Evolutionary conservation across 1,140 invertebrate species (phyloP).

Genomic region (Physella acuta): DNA sequence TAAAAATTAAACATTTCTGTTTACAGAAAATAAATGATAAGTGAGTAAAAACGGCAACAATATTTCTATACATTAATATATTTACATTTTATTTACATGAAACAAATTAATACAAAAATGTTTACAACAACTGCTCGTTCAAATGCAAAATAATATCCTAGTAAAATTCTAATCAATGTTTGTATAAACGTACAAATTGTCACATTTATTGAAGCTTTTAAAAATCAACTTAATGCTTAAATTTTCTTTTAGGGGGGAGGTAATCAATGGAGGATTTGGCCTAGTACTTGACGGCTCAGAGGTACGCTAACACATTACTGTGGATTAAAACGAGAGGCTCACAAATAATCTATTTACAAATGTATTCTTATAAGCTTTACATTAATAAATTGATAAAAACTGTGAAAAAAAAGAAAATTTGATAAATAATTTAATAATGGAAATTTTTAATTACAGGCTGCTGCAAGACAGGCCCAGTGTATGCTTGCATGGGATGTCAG

Average conservation of each 20-base stretch:
- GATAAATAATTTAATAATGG: too few relatives aligned
- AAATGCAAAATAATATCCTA: too few relatives aligned
- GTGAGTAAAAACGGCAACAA: neutral
- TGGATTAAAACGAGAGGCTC: neutral
- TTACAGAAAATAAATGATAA: neutral
- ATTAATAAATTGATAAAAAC: neutral
- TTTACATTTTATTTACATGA: too few relatives aligned
- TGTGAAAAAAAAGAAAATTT: too few relatives aligned
- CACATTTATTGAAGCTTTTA: too few relatives aligned
- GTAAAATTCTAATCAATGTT: too few relatives aligned
- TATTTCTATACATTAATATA: too few relatives aligned
- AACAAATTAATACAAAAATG: too few relatives aligned
- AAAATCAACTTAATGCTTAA: too few relatives aligned
- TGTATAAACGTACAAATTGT: too few relatives aligned
- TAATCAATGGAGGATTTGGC: slow-evolving; percentile 73
- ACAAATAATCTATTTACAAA: neutral
- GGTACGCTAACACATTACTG: slow-evolving; percentile 52
- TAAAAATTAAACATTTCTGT: neutral
- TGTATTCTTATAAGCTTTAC: neutral
- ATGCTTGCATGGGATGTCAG: slow-evolving; percentile 73
- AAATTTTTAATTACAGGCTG: too few relatives aligned
- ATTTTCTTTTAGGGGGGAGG: slow-evolving; percentile 74
- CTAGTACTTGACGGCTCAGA: slow-evolving; percentile 68
- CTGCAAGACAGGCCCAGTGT: slow-evolving; percentile 59
- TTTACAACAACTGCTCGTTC: too few relatives aligned